Conservation (phyloP, 2,113 vertebrate genomes). For the Ailurus styani region DNA sequence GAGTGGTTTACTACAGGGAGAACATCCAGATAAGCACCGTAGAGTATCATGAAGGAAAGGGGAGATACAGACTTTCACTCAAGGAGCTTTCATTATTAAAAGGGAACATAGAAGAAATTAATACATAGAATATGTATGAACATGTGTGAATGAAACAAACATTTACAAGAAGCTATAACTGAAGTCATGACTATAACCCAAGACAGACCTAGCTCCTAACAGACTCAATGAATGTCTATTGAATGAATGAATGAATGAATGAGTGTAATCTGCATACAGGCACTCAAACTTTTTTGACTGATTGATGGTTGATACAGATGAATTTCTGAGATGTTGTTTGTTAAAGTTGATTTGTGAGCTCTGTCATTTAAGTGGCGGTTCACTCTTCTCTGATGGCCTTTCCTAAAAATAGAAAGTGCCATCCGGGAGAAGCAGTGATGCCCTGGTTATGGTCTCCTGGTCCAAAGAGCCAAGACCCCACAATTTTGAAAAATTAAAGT, state of each 20-base stretch:
- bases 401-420: neutral
- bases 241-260: neutral
- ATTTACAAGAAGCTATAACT: neutral
- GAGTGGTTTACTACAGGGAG: neutral
- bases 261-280: neutral
- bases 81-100: slow-evolving; percentile 3
- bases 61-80: neutral
- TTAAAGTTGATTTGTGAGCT: neutral
- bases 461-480: neutral
- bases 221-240: neutral
- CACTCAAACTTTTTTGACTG: neutral
- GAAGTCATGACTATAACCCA: neutral
- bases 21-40: neutral
- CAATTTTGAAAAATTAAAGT: neutral
- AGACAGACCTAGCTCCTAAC: neutral
- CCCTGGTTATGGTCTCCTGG: neutral
- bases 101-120: neutral
- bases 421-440: neutral
- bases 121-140: neutral
- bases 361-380: neutral
- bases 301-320: neutral
- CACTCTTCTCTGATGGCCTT: neutral
- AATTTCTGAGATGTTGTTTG: neutral
- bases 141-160: neutral
- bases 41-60: neutral